Evolutionary conservation across 2,113 vertebrate species (phyloP).

Genomic region (Lepus americanus): DNA sequence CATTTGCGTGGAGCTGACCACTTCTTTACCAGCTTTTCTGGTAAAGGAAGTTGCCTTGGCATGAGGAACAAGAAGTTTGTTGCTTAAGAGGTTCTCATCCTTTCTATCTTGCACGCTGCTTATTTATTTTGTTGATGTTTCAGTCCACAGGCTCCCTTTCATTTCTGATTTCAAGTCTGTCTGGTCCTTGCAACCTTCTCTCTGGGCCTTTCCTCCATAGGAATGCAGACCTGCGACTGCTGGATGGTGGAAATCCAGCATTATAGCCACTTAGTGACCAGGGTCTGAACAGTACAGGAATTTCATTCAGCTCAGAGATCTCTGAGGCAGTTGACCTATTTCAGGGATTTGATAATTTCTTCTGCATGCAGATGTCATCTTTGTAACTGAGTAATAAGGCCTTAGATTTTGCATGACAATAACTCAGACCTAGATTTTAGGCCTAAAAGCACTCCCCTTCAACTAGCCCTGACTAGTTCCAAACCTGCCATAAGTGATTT

Average conservation of each 20-base stretch:
- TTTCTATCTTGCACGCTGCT: slow-evolving; percentile 14
- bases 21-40: not conserved
- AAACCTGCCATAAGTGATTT: slow-evolving; percentile 1
- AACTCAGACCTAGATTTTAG: slow-evolving; percentile 7
- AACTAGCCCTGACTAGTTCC: not conserved
- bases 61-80: not conserved
- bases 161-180: not conserved
- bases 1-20: not conserved
- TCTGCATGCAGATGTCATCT: not conserved
- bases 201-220: not conserved
- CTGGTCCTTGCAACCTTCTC: slow-evolving; percentile 28
- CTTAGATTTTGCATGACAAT: not conserved
- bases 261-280: rapidly evolving
- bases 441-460: not conserved
- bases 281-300: not conserved
- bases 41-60: not conserved
- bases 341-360: not conserved
- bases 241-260: not conserved
- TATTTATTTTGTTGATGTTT: slow-evolving; percentile 23
- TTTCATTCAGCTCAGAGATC: not conserved
- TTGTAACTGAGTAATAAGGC: not conserved
- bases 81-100: not conserved
- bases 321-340: not conserved
- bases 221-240: not conserved
- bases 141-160: not conserved